These are phyloP conservation scores for Lingula anatina DNA, from an alignment of 2,888 invertebrate genomes.

Conservation along the genomic window DNA sequence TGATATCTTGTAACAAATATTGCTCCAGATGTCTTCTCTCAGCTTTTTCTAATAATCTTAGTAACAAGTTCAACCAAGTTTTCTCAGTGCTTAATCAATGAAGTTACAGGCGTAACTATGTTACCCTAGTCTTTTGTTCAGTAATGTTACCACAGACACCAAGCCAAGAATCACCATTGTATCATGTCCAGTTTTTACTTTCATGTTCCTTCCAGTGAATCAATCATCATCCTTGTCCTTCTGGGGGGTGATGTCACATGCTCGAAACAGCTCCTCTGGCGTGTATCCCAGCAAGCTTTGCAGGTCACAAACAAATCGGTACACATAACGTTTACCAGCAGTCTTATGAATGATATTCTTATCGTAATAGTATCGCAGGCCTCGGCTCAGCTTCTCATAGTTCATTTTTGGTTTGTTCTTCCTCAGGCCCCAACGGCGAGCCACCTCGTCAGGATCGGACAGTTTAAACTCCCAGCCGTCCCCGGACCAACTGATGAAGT, in stretches of 20 bases:
- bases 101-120: too few species aligned
- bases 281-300: slow-evolving; percentile 92
- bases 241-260: slow-evolving; percentile 49
- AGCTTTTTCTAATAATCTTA: too few species aligned
- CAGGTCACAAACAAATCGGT: slow-evolving; percentile 96
- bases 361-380: slow-evolving; percentile 96
- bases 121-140: too few species aligned
- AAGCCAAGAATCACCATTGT: too few species aligned
- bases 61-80: too few species aligned
- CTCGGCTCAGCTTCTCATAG: slow-evolving; percentile 94
- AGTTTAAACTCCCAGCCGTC: slow-evolving; percentile 99
- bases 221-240: slow-evolving; percentile 48
- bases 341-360: slow-evolving; percentile 99
- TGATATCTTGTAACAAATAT: too few species aligned
- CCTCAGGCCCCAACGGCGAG: slow-evolving; percentile 47
- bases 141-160: too few species aligned
- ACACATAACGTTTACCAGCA: slow-evolving; percentile 96
- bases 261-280: slow-evolving; percentile 90
- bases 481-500: slow-evolving; percentile 97
- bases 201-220: slow-evolving; percentile 1
- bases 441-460: slow-evolving; percentile 91
- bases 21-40: too few species aligned
- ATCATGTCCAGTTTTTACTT: too few species aligned
- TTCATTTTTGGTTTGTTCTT: slow-evolving; percentile 72
- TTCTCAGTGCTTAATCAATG: too few species aligned